phyloP scores from a whole-genome alignment of 2,888 invertebrate genomes.

The Plagodis pulveraria region DNA sequence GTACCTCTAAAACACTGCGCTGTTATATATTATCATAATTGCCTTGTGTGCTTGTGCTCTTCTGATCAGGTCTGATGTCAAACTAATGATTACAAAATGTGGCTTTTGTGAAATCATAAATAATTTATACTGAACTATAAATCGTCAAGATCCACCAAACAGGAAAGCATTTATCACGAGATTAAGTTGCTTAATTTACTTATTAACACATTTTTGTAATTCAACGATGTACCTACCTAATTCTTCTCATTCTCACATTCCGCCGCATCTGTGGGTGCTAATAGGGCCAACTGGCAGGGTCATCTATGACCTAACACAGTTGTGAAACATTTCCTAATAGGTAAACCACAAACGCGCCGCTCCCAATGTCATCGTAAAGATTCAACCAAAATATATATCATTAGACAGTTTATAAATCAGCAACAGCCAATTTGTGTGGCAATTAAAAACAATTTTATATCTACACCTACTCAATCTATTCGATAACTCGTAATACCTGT shows the following conservation, averaged over 20 bases:
- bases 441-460: slow-evolving; percentile 31
- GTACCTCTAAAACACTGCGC: too few relatives aligned
- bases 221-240: slow-evolving; percentile 16
- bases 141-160: slow-evolving; percentile 16
- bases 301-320: slow-evolving; percentile 46
- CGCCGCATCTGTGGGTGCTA: slow-evolving; percentile 43
- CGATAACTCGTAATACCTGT: slow-evolving; percentile 41
- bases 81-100: neutral
- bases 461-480: slow-evolving; percentile 41
- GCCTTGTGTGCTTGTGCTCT: too few relatives aligned
- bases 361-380: slow-evolving; percentile 22
- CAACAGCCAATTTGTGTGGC: slow-evolving; percentile 24
- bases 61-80: too few relatives aligned
- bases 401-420: slow-evolving; percentile 29
- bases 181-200: slow-evolving; percentile 21
- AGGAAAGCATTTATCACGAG: slow-evolving; percentile 24
- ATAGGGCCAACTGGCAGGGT: slow-evolving; percentile 53
- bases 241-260: slow-evolving; percentile 4
- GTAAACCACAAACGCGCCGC: slow-evolving; percentile 32
- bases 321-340: slow-evolving; percentile 54
- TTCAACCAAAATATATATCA: slow-evolving; percentile 26
- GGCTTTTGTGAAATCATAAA: neutral
- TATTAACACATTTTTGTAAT: slow-evolving; percentile 30
- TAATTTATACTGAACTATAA: slow-evolving; percentile 1
- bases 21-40: too few relatives aligned